Evolutionary conservation across 2,797 vertebrate species (phyloP), one percentile per base, ranked within the genome.

Genomic region (Leptoclinus maculatus): DNA sequence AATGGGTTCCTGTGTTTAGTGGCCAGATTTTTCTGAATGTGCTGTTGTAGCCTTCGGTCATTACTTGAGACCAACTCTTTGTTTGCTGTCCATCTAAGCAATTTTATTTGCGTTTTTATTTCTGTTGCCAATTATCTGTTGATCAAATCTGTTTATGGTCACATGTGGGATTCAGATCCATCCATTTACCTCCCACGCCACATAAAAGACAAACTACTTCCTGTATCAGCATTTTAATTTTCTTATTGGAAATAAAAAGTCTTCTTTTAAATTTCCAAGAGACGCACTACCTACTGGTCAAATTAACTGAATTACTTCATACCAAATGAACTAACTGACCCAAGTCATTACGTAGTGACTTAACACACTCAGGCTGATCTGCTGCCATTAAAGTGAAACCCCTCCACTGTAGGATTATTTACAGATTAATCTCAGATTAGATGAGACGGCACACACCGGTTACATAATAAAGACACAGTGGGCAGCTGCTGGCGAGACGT

Each of bases 391-490:
- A 76, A 51, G 60, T 51, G 34, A 82, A 87, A 83, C 14, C 39
- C 58, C 81, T 74, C 69, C 43, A 68, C 17, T 66, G 27, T 68
- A 49, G 65, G 80, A 88, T 91, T 80, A 88, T 85, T 57, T 76
- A 59, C 45, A 75, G 78, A 88, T 88, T 89, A 82, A 84, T 79
- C 80, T 68, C 74, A 81, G 72, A 81, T 84, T 76, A 86, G 59
- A 85, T 57, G 68, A 86, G 75, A 74, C 70, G 21, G 51, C 19
- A 67, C 59, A 58, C 57, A 63, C 17, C 3, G n/a, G 56, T 87
- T 84, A 82, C 63, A 83, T 83, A 83, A 88, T 19, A 76, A 16
- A 64, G 38, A 62, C 66, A 67, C 27, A 43, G 65, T 57, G 66
- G 54, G 67, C 38, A 60, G 36, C 72, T 79, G 77, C 65, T 76